Conservation (phyloP, 2,113 vertebrate species). For the Stegastes partitus region DNA sequence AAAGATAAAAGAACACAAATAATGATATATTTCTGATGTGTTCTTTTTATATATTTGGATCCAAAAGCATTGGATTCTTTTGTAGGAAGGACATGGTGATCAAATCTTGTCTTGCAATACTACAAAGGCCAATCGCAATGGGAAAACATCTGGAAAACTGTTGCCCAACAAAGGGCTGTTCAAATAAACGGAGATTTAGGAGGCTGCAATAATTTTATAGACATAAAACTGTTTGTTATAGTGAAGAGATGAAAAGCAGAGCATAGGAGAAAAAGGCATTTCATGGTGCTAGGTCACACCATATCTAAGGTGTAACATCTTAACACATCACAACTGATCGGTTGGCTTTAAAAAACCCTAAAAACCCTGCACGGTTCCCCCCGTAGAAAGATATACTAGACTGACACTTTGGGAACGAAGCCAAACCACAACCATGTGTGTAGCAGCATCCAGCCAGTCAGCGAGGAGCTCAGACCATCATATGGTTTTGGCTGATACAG, state of each 20-base stretch:
- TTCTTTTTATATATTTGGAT: background rate
- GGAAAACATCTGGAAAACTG: constrained; percentile 44
- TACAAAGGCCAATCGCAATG: constrained; percentile 7
- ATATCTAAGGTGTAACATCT: constrained; percentile 69
- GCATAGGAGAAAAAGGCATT: constrained; percentile 38
- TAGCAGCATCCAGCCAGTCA: constrained; percentile 25
- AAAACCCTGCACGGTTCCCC: constrained; percentile 25
- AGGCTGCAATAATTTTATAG: constrained; percentile 20
- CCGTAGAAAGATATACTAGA: constrained; percentile 36
- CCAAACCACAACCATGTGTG: constrained; percentile 57
- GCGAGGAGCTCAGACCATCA: constrained; percentile 38
- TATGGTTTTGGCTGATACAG: constrained; percentile 22
- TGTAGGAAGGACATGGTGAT: background rate
- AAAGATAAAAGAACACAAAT: background rate
- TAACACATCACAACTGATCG: constrained; percentile 69
- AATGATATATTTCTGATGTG: background rate
- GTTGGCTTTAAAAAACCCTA: constrained; percentile 54
- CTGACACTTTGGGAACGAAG: constrained; percentile 43
- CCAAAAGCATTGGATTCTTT: background rate
- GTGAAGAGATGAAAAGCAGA: constrained; percentile 36
- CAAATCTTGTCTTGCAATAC: background rate
- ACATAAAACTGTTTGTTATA: constrained; percentile 35
- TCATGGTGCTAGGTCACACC: constrained; percentile 51
- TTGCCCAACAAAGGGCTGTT: constrained; percentile 27
- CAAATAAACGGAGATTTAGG: constrained; percentile 22